A percentile compares a stretch with the other conserved stretches of the same genome.
phyloP scores from a whole-genome alignment of 2,888 invertebrate species.

The Pammene fasciana region DNA sequence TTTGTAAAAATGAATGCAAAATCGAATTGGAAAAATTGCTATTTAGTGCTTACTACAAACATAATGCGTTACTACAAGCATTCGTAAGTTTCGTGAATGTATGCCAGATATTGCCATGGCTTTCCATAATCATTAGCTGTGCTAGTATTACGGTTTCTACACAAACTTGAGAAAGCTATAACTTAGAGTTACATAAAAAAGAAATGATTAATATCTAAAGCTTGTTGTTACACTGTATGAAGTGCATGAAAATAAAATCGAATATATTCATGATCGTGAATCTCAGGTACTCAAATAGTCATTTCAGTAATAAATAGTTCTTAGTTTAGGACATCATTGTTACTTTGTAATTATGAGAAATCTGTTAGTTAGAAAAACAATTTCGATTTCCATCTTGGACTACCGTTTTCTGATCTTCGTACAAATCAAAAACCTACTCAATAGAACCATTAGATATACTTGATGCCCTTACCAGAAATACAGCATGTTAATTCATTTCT shows the following conservation, averaged over 20 bases:
- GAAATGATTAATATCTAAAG: not conserved
- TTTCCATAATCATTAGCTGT: constrained; percentile 28
- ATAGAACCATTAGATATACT: constrained; percentile 26
- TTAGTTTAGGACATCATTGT: not conserved
- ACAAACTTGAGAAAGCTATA: constrained; percentile 15
- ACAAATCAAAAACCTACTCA: constrained; percentile 10
- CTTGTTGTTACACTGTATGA: not conserved
- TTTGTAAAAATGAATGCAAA: constrained; percentile 4
- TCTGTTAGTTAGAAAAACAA: constrained; percentile 30
- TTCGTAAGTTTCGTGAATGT: constrained; percentile 28
- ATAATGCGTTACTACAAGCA: constrained; percentile 10
- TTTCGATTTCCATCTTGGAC: constrained; percentile 24
- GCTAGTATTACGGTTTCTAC: constrained; percentile 13
- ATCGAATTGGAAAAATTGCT: constrained; percentile 1
- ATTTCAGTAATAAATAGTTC: not conserved
- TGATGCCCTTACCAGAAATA: constrained; percentile 9
- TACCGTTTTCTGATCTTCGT: constrained; percentile 26
- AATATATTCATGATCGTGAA: no score
- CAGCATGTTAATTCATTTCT: constrained; percentile 36
- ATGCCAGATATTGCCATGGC: constrained; percentile 20
- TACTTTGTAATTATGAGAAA: not conserved
- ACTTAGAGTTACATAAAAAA: not conserved
- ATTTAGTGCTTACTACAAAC: constrained; percentile 5
- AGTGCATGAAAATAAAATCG: constrained; percentile 11
- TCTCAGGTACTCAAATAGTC: not conserved